Conservation (phyloP, 2,888 invertebrate species). For the Serrognathus titanus region DNA sequence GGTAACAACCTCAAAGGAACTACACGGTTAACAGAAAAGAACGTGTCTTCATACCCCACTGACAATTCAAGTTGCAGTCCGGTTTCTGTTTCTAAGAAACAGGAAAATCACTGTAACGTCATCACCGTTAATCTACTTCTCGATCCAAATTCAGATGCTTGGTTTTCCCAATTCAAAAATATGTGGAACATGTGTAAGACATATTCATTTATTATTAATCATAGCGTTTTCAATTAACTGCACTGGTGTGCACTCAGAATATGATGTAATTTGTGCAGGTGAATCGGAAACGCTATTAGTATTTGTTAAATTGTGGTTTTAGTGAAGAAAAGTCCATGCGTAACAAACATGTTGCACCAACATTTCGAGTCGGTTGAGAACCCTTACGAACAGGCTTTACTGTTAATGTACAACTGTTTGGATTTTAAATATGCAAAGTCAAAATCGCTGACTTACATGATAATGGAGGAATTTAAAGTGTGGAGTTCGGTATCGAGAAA, state of each 20-base stretch:
- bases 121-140: slow-evolving; percentile 22
- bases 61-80: neutral
- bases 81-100: neutral
- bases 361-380: slow-evolving; percentile 49
- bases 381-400: slow-evolving; percentile 58
- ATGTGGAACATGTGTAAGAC: slow-evolving; percentile 24
- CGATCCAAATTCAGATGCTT: slow-evolving; percentile 12
- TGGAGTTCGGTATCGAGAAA: slow-evolving; percentile 48
- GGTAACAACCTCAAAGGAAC: slow-evolving; percentile 11
- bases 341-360: slow-evolving; percentile 41
- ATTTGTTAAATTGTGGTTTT: slow-evolving; percentile 17
- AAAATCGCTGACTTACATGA: slow-evolving; percentile 59
- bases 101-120: slow-evolving; percentile 10
- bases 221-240: neutral
- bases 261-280: too few species aligned
- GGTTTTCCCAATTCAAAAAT: slow-evolving; percentile 22
- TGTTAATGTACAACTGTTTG: slow-evolving; percentile 59
- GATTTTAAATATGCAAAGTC: slow-evolving; percentile 63
- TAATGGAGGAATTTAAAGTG: slow-evolving; percentile 60
- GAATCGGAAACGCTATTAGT: neutral
- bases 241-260: neutral
- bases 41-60: neutral
- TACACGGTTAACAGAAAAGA: slow-evolving; percentile 2
- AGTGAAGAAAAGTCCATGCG: slow-evolving; percentile 47
- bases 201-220: neutral